Conservation (phyloP, 1,140 invertebrate genomes). For the Pseudachorutes palmiensis region DNA sequence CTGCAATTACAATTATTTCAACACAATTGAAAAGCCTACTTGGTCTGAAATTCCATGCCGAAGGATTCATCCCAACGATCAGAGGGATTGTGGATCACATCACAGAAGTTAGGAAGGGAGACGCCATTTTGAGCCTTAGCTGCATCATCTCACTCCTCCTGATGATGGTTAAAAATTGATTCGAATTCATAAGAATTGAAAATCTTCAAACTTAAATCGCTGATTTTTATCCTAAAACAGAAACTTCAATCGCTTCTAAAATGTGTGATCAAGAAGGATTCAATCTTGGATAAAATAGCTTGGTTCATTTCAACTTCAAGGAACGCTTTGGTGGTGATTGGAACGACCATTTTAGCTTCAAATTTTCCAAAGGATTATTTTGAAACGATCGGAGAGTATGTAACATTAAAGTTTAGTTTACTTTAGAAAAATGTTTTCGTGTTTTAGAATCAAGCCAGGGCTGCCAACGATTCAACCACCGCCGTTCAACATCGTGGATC, state of each 20-base stretch:
- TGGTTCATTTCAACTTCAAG: constrained; percentile 67
- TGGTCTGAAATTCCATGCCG: constrained; percentile 63
- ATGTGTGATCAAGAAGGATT: background rate
- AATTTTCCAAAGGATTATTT: constrained; percentile 30
- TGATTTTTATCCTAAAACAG: constrained; percentile 17
- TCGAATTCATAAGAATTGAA: background rate
- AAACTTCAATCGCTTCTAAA: constrained; percentile 33
- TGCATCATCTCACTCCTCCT: constrained; percentile 63
- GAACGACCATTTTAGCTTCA: constrained; percentile 54
- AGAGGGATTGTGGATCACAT: constrained; percentile 38
- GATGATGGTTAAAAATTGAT: constrained; percentile 52
- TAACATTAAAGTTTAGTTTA: constrained; percentile 4
- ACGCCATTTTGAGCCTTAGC: constrained; percentile 58
- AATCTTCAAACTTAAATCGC: background rate
- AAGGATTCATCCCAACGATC: constrained; percentile 52
- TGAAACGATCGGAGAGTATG: constrained; percentile 26
- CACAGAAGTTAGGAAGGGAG: constrained; percentile 47
- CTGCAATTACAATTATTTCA: constrained; percentile 80
- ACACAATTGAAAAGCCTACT: constrained; percentile 78
- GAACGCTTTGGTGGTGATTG: constrained; percentile 67
- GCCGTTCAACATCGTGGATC: constrained; percentile 51
- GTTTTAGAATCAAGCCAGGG: constrained; percentile 48
- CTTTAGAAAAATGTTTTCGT: background rate
- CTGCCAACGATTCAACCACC: constrained; percentile 57
- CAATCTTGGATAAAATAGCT: constrained; percentile 40